Evolutionary conservation across 2,113 vertebrate genomes (phyloP).

Genomic region (Plestiodon gilberti): DNA sequence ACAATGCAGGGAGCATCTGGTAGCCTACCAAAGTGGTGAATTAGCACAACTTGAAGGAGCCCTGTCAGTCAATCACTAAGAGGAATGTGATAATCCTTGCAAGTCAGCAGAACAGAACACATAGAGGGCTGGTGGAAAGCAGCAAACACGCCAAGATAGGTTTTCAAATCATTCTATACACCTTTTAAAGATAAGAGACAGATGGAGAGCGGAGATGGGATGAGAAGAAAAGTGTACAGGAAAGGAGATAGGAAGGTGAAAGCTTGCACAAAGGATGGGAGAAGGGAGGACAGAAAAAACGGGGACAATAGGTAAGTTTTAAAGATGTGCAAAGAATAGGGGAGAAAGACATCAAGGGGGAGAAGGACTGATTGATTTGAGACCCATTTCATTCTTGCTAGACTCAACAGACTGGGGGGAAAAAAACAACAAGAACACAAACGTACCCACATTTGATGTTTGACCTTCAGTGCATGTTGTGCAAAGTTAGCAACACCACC

Average conservation of each 20-base stretch:
- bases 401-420: background rate
- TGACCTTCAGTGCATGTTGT: background rate
- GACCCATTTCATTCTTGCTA: background rate
- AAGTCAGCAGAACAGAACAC: conserved; percentile 16
- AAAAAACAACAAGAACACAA: background rate
- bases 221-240: background rate
- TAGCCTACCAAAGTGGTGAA: background rate
- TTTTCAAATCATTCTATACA: background rate
- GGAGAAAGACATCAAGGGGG: background rate
- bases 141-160: background rate
- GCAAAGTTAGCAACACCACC: background rate
- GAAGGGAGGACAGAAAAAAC: background rate
- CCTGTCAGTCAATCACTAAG: conserved; percentile 1
- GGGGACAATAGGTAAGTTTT: background rate
- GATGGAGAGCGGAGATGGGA: background rate
- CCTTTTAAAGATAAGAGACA: conserved; percentile 21
- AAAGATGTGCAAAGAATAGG: background rate
- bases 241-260: conserved; percentile 23
- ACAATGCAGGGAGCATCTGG: background rate
- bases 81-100: accelerated
- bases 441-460: background rate
- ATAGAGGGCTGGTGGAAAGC: accelerated
- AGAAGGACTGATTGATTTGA: background rate
- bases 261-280: background rate
- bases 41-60: accelerated